Percentiles rank a stretch among this genome's conserved stretches.
Evolutionary conservation across 2,888 invertebrate genomes (phyloP).

Genomic region (Cybosia mesomella): DNA sequence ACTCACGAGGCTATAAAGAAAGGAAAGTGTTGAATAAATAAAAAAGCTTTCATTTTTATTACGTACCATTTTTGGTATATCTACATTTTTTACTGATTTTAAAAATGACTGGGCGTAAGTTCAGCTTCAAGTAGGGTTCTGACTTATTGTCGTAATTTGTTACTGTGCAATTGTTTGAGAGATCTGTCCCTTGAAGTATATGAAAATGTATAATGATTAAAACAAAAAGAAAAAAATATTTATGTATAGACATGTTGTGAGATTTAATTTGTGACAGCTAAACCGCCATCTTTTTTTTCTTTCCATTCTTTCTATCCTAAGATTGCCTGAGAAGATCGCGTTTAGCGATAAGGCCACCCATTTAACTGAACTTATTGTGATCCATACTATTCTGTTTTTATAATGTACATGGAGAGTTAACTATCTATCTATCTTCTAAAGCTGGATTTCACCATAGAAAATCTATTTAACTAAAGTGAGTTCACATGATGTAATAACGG

Average conservation of each 20-base stretch:
- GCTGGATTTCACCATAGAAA: background rate
- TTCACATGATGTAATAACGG: background rate
- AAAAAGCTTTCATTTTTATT: slow-evolving; percentile 55
- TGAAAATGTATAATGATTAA: background rate
- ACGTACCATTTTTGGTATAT: slow-evolving; percentile 45
- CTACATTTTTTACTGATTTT: slow-evolving; percentile 37
- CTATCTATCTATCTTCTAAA: background rate
- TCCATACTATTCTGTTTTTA: background rate
- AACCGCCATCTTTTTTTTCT: no score
- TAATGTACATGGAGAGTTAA: background rate
- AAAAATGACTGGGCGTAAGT: slow-evolving; percentile 41
- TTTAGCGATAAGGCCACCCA: no score
- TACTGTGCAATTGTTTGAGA: slow-evolving; percentile 12
- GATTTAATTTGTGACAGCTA: background rate
- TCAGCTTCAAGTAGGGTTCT: slow-evolving; percentile 31
- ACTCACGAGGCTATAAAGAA: slow-evolving; percentile 50
- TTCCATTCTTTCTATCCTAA: no score
- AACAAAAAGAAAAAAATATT: background rate
- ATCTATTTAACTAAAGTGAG: background rate
- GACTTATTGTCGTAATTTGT: slow-evolving; percentile 38
- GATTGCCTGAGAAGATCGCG: no score
- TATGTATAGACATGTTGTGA: background rate
- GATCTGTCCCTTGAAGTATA: background rate
- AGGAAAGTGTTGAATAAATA: slow-evolving; percentile 52
- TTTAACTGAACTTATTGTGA: background rate